Base-by-base conservation (phyloP, 2,113 vertebrate species). In the Vicugna pacos region DNA sequence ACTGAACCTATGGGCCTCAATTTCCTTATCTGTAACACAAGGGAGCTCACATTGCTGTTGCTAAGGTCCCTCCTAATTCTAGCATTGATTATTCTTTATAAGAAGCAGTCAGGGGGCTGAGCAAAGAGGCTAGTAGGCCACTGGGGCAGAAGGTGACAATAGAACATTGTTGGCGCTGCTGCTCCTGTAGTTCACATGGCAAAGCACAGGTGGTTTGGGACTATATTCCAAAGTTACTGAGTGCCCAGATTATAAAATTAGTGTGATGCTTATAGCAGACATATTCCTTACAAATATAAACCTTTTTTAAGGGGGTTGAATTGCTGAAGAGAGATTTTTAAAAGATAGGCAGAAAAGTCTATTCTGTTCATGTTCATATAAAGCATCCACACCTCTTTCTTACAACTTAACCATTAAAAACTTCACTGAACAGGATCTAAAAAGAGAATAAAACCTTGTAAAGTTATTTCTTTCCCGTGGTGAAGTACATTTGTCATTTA, bases 161-260 rank as follows among this genome's bases (percentile, higher is more conserved):
- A 42, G 38, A 42, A 42, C 26, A 5, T 5, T 2, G 0, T 1
- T n/a, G 50, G 38, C 0, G 1, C 12, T 52, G 32, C 16, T 16
- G 46, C 22, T 62, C 35, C 30, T n/a, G n/a, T 8, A 67, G 80
- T 32, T 58, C 48, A 54, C 28, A 52, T 48, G 30, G 69, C 58
- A 70, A 38, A 46, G 11, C 28, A 6, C 14, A 20, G 35, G 38
- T 42, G 38, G 42, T 38, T 56, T 52, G 73, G 91, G 80, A 35
- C 75, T 30, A 3, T 14, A 58, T 60, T 48, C 13, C 30, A 19
- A 69, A 65, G 2, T 35, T 81, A 75, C 1, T 24, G 48, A 64
- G 35, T 11, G 50, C 42, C 69, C 52, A 52, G 64, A 54, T 60
- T 24, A 52, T 38, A 54, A 81, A 64, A 54, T 24, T 20, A 58